Base-by-base conservation (phyloP, 2,797 vertebrate genomes). In the Anguilla marmorata region DNA sequence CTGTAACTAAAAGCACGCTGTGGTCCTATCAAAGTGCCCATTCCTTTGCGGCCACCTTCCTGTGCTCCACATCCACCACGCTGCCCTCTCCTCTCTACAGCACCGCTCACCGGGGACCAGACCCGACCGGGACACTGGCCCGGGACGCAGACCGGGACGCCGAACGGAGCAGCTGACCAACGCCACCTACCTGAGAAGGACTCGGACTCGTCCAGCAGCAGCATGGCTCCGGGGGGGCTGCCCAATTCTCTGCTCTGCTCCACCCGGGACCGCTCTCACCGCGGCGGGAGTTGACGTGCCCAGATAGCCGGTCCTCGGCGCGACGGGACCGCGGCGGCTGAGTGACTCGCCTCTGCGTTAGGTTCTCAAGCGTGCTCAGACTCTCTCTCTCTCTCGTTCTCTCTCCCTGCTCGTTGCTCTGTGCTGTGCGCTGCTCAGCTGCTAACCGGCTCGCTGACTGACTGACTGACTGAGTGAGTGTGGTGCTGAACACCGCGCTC, bases 191-290 rank as follows among this genome's bases (percentile, higher is more conserved):
- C 93, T 94, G 92, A 84, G 90, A 93, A 93, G 56, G 90, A 91
- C 91, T 94, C 91, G 33, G 91, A 86, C 87, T 94, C 92, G 91
- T 92, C 93, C 90, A 94, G 91, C 60, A 95, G 90, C 84, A 94
- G 91, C 92, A 95, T 91, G 90, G 69, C 88, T 87, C 89, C 89
- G 30, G 16, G 37, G 58, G 33, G 79, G 3, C 63, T 52, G 66
- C 72, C 27, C 72, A 16, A 33, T 9, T 37, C 72, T 41, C 37
- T 41, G 37, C 37, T 79, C 19, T 85, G 82, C 50, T 16, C n/a
- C 66, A 66, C 66, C 21, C 41, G 21, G 41, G 79, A 50, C 12
- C 41, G 14, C 27, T 50, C 79, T 48, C 6, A 5, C 8, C n/a
- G n/a, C 2, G 66, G 33, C 4, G 12, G 33, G 74, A 21, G 74